Evolutionary conservation across 2,113 vertebrate species (phyloP).

Genomic region (Lophotis ruficrista): DNA sequence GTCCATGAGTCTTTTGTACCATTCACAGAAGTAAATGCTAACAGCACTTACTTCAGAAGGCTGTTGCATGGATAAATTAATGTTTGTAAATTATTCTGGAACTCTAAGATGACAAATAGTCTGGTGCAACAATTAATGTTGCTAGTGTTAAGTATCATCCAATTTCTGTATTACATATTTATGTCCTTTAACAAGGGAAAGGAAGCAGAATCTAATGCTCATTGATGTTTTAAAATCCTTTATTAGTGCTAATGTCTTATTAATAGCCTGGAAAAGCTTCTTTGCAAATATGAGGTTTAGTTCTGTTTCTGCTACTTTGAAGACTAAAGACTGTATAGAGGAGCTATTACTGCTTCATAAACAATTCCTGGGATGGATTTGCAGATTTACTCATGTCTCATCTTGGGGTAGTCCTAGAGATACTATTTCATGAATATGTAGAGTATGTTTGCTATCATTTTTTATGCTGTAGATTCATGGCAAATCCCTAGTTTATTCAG

Average conservation of each 20-base stretch:
- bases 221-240: not conserved
- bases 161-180: not conserved
- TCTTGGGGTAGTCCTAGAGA: not conserved
- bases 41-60: not conserved
- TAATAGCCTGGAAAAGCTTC: conserved; percentile 20
- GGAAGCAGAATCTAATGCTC: not conserved
- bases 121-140: not conserved
- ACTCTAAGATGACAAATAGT: not conserved
- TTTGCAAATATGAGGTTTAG: not conserved
- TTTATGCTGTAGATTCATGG: not conserved
- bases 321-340: not conserved
- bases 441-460: not conserved
- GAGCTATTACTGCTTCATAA: not conserved
- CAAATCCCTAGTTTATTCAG: not conserved
- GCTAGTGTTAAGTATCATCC: not conserved
- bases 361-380: not conserved
- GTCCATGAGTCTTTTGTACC: not conserved
- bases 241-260: not conserved
- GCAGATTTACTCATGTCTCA: not conserved
- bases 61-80: not conserved
- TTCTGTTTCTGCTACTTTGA: not conserved
- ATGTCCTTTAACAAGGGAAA: not conserved
- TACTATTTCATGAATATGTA: not conserved
- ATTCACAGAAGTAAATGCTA: not conserved
- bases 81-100: not conserved